These are phyloP conservation scores for Pseudopleuronectes americanus DNA, from an alignment of 2,797 vertebrate species.

Conservation along the genomic window DNA sequence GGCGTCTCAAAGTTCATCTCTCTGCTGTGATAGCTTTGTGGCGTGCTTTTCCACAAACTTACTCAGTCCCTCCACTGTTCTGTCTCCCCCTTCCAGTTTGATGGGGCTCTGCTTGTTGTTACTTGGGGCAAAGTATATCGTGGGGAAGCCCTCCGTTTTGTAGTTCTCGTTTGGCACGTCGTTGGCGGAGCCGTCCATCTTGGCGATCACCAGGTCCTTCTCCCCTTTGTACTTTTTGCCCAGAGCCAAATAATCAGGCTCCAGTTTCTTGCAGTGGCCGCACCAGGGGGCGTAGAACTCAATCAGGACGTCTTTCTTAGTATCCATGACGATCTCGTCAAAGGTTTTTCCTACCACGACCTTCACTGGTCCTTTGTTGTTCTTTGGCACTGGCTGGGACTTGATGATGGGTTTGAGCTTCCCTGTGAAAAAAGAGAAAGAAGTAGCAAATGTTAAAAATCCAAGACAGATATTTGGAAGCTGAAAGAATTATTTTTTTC, in stretches of 20 bases:
- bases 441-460: background rate
- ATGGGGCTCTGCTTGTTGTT: conserved; percentile 91
- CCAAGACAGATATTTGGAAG: background rate
- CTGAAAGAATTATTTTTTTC: too few relatives aligned
- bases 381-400: conserved; percentile 94
- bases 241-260: conserved; percentile 89
- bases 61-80: conserved; percentile 92
- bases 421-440: conserved; percentile 77
- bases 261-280: conserved; percentile 96
- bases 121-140: conserved; percentile 93
- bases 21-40: conserved; percentile 84
- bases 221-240: conserved; percentile 94
- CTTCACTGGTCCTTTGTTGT: conserved; percentile 94
- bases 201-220: conserved; percentile 93
- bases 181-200: conserved; percentile 96
- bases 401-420: conserved; percentile 93
- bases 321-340: conserved; percentile 92
- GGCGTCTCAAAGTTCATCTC: conserved; percentile 90
- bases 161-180: conserved; percentile 88
- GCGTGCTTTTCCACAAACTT: conserved; percentile 93
- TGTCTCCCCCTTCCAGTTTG: conserved; percentile 89
- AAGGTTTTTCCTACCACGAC: conserved; percentile 97
- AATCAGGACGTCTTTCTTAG: conserved; percentile 92
- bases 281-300: conserved; percentile 99
- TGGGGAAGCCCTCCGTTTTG: conserved; percentile 96